A percentile compares a stretch with the other conserved stretches of the same genome.
These are phyloP conservation scores for Drosophila ezoana DNA, from an alignment of 2,888 invertebrate genomes.

Conservation along the genomic window DNA sequence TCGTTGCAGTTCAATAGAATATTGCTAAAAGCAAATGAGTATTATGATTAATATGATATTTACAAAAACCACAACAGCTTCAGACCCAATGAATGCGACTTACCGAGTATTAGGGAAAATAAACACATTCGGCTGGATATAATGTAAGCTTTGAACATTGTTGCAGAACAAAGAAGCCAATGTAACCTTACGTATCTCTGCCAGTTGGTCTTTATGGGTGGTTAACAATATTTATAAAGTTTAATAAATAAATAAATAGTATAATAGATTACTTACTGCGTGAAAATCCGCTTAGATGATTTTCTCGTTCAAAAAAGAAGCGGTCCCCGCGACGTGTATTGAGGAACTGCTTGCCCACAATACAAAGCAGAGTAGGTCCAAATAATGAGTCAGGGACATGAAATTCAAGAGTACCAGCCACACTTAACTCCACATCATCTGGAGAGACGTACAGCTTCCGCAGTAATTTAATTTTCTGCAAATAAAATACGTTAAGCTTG, in stretches of 20 bases:
- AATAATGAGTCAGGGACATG: slow-evolving; percentile 87
- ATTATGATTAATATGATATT: too few relatives aligned
- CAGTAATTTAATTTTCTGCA: slow-evolving; percentile 87
- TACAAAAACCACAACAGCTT: background rate
- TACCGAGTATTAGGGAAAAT: slow-evolving; percentile 72
- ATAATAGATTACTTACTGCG: slow-evolving; percentile 81
- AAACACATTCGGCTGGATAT: slow-evolving; percentile 86
- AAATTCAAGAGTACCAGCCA: slow-evolving; percentile 89
- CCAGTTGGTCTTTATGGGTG: slow-evolving; percentile 87
- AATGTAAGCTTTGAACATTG: slow-evolving; percentile 88
- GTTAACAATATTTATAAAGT: background rate
- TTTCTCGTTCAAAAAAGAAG: slow-evolving; percentile 88
- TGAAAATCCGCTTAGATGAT: slow-evolving; percentile 86
- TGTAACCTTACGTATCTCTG: slow-evolving; percentile 90
- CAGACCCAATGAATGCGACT: slow-evolving; percentile 12
- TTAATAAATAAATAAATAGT: too few relatives aligned
- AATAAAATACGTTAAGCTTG: slow-evolving; percentile 20
- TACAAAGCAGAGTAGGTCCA: slow-evolving; percentile 91
- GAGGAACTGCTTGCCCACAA: slow-evolving; percentile 89
- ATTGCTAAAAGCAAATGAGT: slow-evolving; percentile 57
- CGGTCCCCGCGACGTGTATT: slow-evolving; percentile 89
- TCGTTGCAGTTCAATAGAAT: slow-evolving; percentile 62
- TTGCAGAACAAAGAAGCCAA: slow-evolving; percentile 91
- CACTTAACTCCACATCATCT: slow-evolving; percentile 90
- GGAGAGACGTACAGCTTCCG: slow-evolving; percentile 87